phyloP scores from a whole-genome alignment of 1,140 invertebrate genomes.

The Orussus abietinus region DNA sequence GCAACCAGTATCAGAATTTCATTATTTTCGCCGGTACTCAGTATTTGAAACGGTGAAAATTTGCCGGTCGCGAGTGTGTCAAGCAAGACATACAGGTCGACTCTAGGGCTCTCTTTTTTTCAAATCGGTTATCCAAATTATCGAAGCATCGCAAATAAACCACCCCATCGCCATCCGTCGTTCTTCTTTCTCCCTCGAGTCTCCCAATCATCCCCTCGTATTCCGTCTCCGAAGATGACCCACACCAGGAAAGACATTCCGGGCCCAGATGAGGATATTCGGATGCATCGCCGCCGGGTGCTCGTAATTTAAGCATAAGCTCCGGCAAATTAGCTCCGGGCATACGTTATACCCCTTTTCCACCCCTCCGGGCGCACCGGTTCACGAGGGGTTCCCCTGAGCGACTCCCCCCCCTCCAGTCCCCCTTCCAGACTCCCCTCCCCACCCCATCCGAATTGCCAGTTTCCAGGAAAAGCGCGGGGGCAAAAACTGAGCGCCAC shows the following conservation, averaged over 20 bases:
- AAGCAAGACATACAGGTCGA: too few relatives aligned
- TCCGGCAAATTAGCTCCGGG: slow-evolving; percentile 46
- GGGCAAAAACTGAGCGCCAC: slow-evolving; percentile 27
- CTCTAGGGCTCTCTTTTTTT: too few relatives aligned
- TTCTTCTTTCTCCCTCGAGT: too few relatives aligned
- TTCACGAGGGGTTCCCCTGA: background rate
- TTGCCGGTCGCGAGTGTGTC: too few relatives aligned
- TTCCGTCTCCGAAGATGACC: too few relatives aligned
- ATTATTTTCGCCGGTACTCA: too few relatives aligned
- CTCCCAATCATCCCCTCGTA: too few relatives aligned
- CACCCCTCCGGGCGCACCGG: background rate
- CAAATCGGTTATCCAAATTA: too few relatives aligned
- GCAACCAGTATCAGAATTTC: too few relatives aligned
- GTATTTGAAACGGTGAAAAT: too few relatives aligned
- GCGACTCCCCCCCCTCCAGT: slow-evolving; percentile 9
- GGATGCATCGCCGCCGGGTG: slow-evolving; percentile 39
- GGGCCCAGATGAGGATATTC: slow-evolving; percentile 31
- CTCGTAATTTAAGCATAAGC: slow-evolving; percentile 45
- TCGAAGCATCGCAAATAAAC: too few relatives aligned
- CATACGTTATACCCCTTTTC: slow-evolving; percentile 38
- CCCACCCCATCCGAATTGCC: slow-evolving; percentile 11
- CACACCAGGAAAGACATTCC: slow-evolving; percentile 16
- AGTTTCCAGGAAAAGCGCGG: slow-evolving; percentile 11
- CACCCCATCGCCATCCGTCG: too few relatives aligned
- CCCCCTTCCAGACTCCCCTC: slow-evolving; percentile 12